Evolutionary conservation across 2,888 invertebrate species (phyloP).

Genomic region (Andrena camellia): DNA sequence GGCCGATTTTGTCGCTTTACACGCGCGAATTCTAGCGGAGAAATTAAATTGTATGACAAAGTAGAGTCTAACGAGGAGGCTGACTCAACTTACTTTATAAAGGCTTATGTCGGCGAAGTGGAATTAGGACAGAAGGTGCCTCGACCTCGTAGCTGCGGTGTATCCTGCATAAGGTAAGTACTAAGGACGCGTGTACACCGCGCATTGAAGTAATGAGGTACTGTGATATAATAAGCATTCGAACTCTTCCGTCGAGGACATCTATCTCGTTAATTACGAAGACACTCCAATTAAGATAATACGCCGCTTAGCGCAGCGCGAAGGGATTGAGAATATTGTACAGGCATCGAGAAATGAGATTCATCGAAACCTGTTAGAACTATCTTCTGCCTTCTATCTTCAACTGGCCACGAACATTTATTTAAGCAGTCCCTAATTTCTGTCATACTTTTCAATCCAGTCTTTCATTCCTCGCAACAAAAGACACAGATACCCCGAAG

Average conservation of each 20-base stretch:
- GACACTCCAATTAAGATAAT: not conserved
- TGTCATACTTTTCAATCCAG: not conserved
- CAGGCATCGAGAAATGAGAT: too few species aligned
- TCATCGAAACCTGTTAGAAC: not conserved
- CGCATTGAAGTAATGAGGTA: slow-evolving; percentile 27
- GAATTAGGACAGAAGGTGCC: slow-evolving; percentile 70
- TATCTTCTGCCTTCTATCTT: not conserved
- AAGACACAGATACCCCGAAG: not conserved
- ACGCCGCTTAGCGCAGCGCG: not conserved
- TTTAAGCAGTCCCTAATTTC: not conserved
- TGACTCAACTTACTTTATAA: slow-evolving; percentile 71
- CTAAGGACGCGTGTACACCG: slow-evolving; percentile 46
- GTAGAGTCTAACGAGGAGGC: slow-evolving; percentile 66
- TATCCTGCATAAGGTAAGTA: slow-evolving; percentile 69
- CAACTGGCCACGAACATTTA: not conserved
- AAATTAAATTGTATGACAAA: slow-evolving; percentile 63
- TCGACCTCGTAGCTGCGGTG: slow-evolving; percentile 61
- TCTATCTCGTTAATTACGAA: slow-evolving; percentile 19
- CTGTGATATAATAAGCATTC: slow-evolving; percentile 49
- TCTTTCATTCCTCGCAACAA: not conserved
- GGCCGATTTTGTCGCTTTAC: slow-evolving; percentile 1
- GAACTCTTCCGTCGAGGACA: slow-evolving; percentile 33
- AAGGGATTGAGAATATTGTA: not conserved
- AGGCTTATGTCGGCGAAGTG: slow-evolving; percentile 60
- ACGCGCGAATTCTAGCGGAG: slow-evolving; percentile 16